phyloP scores from a whole-genome alignment of 1,140 invertebrate genomes.

The Drosophila varians region DNA sequence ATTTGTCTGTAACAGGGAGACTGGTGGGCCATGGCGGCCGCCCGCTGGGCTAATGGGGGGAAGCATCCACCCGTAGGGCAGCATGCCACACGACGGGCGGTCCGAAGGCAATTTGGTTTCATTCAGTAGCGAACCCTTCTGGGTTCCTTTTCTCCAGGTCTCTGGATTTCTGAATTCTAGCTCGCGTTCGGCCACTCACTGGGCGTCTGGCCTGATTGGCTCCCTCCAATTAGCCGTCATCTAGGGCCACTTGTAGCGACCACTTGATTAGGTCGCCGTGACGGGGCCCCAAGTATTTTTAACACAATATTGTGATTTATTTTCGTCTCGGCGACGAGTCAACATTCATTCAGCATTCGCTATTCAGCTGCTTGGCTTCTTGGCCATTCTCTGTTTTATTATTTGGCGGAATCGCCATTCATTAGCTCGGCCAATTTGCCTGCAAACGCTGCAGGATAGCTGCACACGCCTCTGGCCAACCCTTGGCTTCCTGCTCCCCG shows the following conservation, averaged over 20 bases:
- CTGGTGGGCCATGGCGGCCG: too few relatives aligned
- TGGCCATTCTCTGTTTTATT: background rate
- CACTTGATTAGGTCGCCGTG: constrained; percentile 17
- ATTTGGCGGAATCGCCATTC: constrained; percentile 17
- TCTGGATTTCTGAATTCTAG: background rate
- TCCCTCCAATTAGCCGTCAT: constrained; percentile 25
- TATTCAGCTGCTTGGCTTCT: background rate
- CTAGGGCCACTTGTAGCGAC: constrained; percentile 23
- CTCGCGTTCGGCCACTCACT: constrained; percentile 7
- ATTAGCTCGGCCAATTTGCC: constrained; percentile 16
- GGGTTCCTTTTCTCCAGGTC: background rate
- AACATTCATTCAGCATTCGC: constrained; percentile 5
- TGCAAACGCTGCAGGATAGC: constrained; percentile 20
- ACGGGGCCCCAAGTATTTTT: background rate
- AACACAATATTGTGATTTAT: constrained; percentile 23
- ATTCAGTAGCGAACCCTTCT: constrained; percentile 20
- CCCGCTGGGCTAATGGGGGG: constrained; percentile 30
- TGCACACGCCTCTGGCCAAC: constrained; percentile 35
- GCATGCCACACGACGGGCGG: constrained; percentile 12
- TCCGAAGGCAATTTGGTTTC: constrained; percentile 27
- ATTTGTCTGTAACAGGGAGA: too few relatives aligned
- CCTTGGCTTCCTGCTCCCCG: too few relatives aligned
- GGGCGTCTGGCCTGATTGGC: constrained; percentile 35
- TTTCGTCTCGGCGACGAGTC: constrained; percentile 14
- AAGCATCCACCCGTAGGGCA: too few relatives aligned